Percentiles rank a stretch among this genome's conserved stretches.
Conservation (phyloP, 2,113 vertebrate genomes). For the Aptenodytes forsteri region DNA sequence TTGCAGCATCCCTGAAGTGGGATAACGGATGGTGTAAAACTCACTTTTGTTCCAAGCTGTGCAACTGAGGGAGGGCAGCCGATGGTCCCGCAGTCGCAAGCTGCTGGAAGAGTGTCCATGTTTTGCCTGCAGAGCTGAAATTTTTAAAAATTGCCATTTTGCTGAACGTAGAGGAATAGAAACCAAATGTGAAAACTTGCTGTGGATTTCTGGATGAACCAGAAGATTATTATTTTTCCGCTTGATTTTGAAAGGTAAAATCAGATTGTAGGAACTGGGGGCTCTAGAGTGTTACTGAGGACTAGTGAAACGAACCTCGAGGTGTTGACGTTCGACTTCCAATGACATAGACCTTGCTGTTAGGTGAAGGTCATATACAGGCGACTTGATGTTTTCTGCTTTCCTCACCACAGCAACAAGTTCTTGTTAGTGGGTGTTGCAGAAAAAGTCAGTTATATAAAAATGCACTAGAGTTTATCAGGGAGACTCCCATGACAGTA, state of each 20-base stretch:
- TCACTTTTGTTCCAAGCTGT: not conserved
- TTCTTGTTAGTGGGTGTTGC: not conserved
- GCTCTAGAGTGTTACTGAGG: not conserved
- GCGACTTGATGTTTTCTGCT: not conserved
- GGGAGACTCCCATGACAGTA: not conserved
- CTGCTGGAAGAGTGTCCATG: fast-evolving
- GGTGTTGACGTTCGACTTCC: not conserved
- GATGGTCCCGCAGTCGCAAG: fast-evolving
- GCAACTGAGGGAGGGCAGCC: not conserved
- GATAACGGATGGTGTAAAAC: not conserved
- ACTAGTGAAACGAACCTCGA: not conserved
- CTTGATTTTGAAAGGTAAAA: not conserved
- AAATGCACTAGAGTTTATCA: not conserved
- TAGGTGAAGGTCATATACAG: no score
- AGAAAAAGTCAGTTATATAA: not conserved
- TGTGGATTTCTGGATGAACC: not conserved
- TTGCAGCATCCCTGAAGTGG: not conserved
- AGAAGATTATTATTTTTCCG: not conserved
- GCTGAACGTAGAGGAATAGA: not conserved
- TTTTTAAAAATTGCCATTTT: not conserved
- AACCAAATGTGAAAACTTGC: not conserved
- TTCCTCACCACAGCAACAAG: not conserved
- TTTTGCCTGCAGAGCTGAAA: not conserved
- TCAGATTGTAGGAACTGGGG: fast-evolving
- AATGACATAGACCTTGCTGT: not conserved